Conservation (phyloP, 1,140 invertebrate species). For the Ptiloglossa arizonensis region DNA sequence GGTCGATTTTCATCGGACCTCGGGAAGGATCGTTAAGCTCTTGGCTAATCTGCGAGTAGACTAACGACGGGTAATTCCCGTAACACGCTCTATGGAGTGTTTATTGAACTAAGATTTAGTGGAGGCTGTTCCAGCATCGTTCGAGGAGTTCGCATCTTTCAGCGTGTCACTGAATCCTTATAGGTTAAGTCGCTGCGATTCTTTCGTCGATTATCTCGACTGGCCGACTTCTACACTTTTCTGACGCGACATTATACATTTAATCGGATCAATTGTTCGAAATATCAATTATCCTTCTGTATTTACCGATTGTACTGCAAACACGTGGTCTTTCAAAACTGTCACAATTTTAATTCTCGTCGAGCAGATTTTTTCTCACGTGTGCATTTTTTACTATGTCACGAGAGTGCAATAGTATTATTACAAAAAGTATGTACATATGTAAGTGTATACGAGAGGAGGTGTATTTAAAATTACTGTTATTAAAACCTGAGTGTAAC, state of each 20-base stretch:
- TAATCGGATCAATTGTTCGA: background rate
- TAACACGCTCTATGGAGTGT: constrained; percentile 41
- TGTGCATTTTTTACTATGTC: no score
- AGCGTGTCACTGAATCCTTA: background rate
- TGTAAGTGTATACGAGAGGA: no score
- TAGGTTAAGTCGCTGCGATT: constrained; percentile 2
- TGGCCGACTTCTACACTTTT: background rate
- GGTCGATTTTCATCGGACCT: constrained; percentile 17
- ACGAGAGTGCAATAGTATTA: no score
- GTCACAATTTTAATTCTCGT: no score
- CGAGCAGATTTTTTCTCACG: no score
- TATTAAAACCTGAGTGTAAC: no score
- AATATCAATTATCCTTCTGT: no score
- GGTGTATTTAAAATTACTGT: no score
- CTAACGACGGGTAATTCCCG: constrained; percentile 28
- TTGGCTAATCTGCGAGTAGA: constrained; percentile 30
- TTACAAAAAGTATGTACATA: no score
- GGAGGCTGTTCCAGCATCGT: background rate
- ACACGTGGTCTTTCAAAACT: no score
- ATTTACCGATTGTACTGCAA: no score
- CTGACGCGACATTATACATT: background rate
- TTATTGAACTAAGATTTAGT: constrained; percentile 41
- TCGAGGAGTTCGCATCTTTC: constrained; percentile 15
- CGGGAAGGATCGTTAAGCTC: constrained; percentile 18
- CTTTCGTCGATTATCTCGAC: constrained; percentile 10